phyloP scores from a whole-genome alignment of 2,113 vertebrate genomes.

The Numida meleagris region DNA sequence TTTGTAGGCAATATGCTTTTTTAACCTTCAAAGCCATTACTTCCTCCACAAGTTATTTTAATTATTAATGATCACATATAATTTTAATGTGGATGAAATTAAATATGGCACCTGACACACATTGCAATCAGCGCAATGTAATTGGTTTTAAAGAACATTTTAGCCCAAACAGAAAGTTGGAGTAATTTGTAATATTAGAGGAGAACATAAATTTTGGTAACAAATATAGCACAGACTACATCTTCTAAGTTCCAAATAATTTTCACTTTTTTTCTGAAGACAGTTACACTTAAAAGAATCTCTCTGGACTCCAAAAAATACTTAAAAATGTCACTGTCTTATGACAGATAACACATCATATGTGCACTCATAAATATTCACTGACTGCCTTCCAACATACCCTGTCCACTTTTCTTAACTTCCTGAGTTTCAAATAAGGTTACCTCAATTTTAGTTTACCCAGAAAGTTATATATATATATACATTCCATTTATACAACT shows the following conservation, averaged over 20 bases:
- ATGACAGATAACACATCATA: neutral
- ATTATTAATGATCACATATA: neutral
- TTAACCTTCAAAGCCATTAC: neutral
- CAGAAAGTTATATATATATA: neutral
- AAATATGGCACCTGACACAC: neutral
- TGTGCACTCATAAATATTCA: neutral
- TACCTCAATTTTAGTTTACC: neutral
- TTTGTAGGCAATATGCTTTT: neutral
- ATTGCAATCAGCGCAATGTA: neutral
- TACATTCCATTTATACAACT: no score
- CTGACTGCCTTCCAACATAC: neutral
- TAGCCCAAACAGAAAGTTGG: neutral
- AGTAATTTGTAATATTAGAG: neutral
- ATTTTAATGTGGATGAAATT: slow-evolving; percentile 11
- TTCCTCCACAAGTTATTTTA: slow-evolving; percentile 16
- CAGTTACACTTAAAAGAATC: neutral
- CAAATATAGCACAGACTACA: neutral
- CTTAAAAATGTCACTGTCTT: neutral
- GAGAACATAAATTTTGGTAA: neutral
- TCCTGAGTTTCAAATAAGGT: neutral
- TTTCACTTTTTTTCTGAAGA: neutral
- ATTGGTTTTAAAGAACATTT: neutral
- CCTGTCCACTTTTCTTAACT: neutral
- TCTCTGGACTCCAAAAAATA: neutral
- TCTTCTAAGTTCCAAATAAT: neutral